Conservation (phyloP, 2,888 invertebrate genomes). For the Acanthosepion esculentum region DNA sequence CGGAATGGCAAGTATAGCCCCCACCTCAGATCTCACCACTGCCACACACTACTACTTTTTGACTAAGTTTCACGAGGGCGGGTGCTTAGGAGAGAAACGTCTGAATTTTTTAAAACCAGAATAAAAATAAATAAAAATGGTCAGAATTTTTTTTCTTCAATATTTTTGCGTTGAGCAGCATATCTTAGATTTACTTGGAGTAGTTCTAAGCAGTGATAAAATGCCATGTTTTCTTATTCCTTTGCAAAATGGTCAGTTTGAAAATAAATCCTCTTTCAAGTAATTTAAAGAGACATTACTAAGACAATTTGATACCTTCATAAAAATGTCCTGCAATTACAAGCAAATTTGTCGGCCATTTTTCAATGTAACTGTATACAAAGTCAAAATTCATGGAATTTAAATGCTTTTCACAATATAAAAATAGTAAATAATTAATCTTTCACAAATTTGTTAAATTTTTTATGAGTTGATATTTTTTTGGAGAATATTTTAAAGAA, state of each 20-base stretch:
- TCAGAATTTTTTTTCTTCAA: not conserved
- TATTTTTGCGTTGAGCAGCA: not conserved
- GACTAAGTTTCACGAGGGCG: not conserved
- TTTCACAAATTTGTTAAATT: no score
- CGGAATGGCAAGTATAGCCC: not conserved
- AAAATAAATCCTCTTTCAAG: not conserved
- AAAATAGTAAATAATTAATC: no score
- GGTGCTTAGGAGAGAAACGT: not conserved
- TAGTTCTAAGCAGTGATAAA: not conserved
- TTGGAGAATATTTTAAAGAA: no score
- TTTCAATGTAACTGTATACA: no score
- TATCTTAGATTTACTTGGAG: not conserved
- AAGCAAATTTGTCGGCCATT: no score
- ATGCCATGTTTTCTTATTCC: not conserved
- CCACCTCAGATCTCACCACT: not conserved
- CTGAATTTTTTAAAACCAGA: not conserved
- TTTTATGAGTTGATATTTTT: no score
- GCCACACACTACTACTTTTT: not conserved
- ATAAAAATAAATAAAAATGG: not conserved
- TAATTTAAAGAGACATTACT: not conserved
- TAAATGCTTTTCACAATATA: no score
- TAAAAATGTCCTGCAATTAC: not conserved
- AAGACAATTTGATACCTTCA: not conserved
- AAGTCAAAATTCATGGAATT: no score
- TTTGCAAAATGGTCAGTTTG: not conserved